These are phyloP conservation scores for Doryteuthis pealeii DNA, from an alignment of 1,140 invertebrate species.

Conservation along the genomic window DNA sequence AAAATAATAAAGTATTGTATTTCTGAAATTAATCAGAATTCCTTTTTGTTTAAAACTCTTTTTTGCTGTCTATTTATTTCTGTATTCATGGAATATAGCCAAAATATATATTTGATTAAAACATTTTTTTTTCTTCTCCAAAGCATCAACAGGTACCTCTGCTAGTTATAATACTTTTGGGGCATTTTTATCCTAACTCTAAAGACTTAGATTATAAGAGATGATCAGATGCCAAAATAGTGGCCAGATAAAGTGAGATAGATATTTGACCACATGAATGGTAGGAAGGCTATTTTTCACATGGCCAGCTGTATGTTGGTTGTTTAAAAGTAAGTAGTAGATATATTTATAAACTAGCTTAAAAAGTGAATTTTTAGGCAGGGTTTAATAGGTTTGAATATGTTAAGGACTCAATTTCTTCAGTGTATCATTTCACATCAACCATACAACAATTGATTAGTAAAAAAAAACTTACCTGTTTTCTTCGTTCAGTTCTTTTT, in stretches of 20 bases:
- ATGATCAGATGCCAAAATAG: background rate
- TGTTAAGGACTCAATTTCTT: too few relatives aligned
- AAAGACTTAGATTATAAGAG: background rate
- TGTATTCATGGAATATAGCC: background rate
- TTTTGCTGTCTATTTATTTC: too few relatives aligned
- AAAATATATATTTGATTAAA: background rate
- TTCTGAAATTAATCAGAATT: too few relatives aligned
- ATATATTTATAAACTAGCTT: background rate
- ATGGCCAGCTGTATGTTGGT: background rate
- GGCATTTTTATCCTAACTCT: too few relatives aligned
- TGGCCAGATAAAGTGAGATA: background rate
- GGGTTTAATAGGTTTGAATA: too few relatives aligned
- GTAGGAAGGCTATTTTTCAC: background rate
- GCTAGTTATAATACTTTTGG: too few relatives aligned
- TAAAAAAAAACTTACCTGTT: constrained; percentile 65
- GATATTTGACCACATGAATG: background rate
- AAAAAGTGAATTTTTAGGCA: background rate
- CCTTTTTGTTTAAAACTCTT: too few relatives aligned
- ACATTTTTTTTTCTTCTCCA: background rate
- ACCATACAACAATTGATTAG: background rate
- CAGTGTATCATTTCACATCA: too few relatives aligned
- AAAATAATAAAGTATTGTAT: too few relatives aligned
- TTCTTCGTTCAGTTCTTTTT: constrained; percentile 72
- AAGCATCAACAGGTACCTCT: background rate
- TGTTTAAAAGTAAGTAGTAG: background rate